Base-by-base conservation (phyloP, 2,888 invertebrate genomes). In the Stenotaenia linearis region DNA sequence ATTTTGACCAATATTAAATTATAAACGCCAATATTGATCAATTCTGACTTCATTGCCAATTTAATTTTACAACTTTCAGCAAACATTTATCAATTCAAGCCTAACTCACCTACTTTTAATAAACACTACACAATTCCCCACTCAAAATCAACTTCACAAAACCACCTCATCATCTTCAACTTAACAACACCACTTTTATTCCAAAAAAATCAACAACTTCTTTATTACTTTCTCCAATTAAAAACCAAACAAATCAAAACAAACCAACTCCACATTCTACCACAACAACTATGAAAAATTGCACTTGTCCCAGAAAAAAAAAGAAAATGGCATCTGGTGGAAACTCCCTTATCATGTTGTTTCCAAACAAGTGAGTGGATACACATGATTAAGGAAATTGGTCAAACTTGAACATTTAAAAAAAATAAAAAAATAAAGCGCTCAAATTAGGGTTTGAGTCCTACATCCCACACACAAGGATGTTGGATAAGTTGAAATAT, bases 401-500 rank as follows among this genome's bases (percentile, higher is more conserved):
- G 25, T 69, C 69, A 69, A 28, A 69, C 69, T 69, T 69, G 12
- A 69, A 69, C 4, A 15, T 69, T 45, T 45, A 12, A 28, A 28
- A 69, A 69, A 28, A 69, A 28, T 10, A 69, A 69, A 69, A 69
- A 28, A 28, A 69, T 25, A 6, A 28, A 56, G 12, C 6, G 23
- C 3, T 15, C 12, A 28, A 25, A 61, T 28, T 61, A 56, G 28
- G 25, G 61, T 28, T n/a, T 61, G 28, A 69, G 69, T 23, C 25
- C 69, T 69, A 69, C 28, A 69, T 69, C 69, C 69, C 69, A 69
- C 69, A 69, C 69, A 69, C 28, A 69, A 69, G 69, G 69, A 69
- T 69, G 56, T 56, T 56, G 56, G 6, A 4, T 23, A 69, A 28
- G 4, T 69, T 69, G 69, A 25, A 23, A 69, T 69, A 25, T 69